A percentile compares a stretch with the other conserved stretches of the same genome.
Evolutionary conservation across 2,888 invertebrate genomes (phyloP).

Genomic region (Fragum whitleyi): DNA sequence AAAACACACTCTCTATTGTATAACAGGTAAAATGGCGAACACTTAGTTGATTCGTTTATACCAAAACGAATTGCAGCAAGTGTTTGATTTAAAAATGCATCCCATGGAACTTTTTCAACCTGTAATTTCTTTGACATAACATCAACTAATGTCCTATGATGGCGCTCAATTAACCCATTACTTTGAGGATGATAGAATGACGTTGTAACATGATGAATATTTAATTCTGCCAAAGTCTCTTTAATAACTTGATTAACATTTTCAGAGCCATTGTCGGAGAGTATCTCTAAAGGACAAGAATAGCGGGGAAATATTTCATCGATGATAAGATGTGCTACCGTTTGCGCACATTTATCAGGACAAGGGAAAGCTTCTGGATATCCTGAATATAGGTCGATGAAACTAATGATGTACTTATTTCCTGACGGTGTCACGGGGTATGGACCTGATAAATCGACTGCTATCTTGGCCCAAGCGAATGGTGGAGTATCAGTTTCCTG

Average conservation of each 20-base stretch:
- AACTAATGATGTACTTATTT: conserved; percentile 1
- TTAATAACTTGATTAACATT: conserved; percentile 18
- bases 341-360: conserved; percentile 39
- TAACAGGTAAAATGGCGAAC: conserved; percentile 49
- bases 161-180: conserved; percentile 34
- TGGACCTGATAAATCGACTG: conserved; percentile 32
- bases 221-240: conserved; percentile 34
- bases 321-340: conserved; percentile 33
- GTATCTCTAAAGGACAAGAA: conserved; percentile 32
- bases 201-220: conserved; percentile 40
- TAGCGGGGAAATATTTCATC: conserved; percentile 41
- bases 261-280: conserved; percentile 46
- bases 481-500: conserved; percentile 18
- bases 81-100: conserved; percentile 52
- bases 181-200: conserved; percentile 25
- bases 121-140: conserved; percentile 40
- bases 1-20: conserved; percentile 51
- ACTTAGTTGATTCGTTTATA: conserved; percentile 45
- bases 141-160: conserved; percentile 39
- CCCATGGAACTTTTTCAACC: conserved; percentile 40
- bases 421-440: background rate
- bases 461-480: conserved; percentile 5
- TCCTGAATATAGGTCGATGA: conserved; percentile 34
- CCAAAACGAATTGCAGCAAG: conserved; percentile 50
- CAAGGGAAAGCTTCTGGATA: conserved; percentile 39